Evolutionary conservation across 2,113 vertebrate genomes (phyloP), one percentile per base, ranked within the genome.

Genomic region (Fregetta grallaria): DNA sequence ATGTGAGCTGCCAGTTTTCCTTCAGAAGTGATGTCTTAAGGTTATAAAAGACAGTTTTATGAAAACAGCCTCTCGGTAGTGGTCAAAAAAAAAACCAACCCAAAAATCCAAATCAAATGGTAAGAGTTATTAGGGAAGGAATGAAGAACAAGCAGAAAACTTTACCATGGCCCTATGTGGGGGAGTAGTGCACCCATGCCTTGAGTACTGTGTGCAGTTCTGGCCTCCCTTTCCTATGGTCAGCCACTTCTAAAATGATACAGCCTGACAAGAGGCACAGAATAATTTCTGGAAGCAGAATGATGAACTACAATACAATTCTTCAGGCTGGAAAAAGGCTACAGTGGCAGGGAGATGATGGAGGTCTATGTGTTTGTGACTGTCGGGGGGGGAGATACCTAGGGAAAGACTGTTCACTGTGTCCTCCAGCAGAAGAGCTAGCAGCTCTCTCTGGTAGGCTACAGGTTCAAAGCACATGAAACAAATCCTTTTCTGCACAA

Each of bases 271-370:
- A 21, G 9, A 92, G 42, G 32, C 30, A n/a, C 22, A 44, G 30
- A 32, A 53, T 45, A 16, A 17, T 16, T 71, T 53, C 32, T 92
- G 70, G 4, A 77, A 66, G 55, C 3, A 1, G 5, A 53, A 16
- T 36, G 38, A 38, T 55, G 63, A 23, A 11, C 17, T 72, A 1
- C 1, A 2, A 0, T 42, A 1, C 0, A 0, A 7, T 49, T 91
- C 10, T 65, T 66, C 20, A 47, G 59, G 13, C n/a, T 91, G 45
- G 17, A n/a, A 32, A 49, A 65, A 27, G 25, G 22, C 63, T 76
- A 15, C 20, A 26, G 34, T 32, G 58, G 22, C 58, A 36, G 58
- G 22, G 58, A 61, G 36, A 36, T 36, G 22, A 36, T 5, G 27
- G 49, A 55, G 13, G 4, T 47, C 25, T 44, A 1, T 18, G 30